Conservation (phyloP, 2,888 invertebrate species). For the Pseudococcus longispinus region DNA sequence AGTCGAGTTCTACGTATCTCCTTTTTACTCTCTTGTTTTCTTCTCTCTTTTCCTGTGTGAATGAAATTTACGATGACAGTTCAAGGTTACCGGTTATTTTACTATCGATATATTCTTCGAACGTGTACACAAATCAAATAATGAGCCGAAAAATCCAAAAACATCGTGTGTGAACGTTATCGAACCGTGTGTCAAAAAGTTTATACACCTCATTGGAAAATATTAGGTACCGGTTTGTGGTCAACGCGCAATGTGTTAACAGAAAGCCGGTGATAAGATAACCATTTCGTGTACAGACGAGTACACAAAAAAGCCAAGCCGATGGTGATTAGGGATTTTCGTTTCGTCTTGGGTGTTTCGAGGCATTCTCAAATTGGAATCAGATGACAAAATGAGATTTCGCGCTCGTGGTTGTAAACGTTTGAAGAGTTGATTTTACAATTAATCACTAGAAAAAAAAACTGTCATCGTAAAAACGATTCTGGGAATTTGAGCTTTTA, state of each 20-base stretch:
- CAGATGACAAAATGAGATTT: not conserved
- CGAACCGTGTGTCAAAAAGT: not conserved
- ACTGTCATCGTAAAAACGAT: too few species aligned
- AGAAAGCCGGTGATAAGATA: not conserved
- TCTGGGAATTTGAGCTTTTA: too few species aligned
- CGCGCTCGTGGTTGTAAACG: not conserved
- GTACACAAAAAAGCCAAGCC: not conserved
- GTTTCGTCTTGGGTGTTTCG: not conserved
- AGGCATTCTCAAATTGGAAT: not conserved
- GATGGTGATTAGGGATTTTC: not conserved
- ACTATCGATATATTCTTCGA: constrained; percentile 1
- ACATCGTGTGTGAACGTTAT: constrained; percentile 33
- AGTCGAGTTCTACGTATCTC: not conserved
- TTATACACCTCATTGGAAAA: constrained; percentile 3
- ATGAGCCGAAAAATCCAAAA: not conserved
- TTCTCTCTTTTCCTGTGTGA: not conserved
- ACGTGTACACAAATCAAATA: not conserved
- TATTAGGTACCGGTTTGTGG: constrained; percentile 20
- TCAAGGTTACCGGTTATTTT: constrained; percentile 29
- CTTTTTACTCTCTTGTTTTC: not conserved
- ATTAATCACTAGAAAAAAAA: too few species aligned
- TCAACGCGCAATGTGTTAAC: not conserved
- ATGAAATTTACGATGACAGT: constrained; percentile 36
- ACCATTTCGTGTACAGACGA: not conserved
- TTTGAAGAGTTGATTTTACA: too few species aligned